Evolutionary conservation across 2,888 invertebrate species (phyloP), one percentile per base, ranked within the genome.

Genomic region (Carcina quercana): DNA sequence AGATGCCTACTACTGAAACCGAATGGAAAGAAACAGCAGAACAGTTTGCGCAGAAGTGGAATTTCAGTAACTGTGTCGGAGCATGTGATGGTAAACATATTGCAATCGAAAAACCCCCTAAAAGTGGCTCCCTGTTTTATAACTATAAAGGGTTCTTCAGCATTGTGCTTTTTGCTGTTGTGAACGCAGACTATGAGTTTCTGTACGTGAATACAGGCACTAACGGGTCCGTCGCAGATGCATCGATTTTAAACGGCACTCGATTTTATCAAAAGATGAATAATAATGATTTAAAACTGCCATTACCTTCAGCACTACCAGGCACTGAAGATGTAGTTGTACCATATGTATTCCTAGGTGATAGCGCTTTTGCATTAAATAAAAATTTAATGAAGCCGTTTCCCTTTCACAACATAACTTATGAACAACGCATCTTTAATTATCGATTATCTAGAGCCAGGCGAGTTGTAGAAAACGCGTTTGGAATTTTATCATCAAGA

Each of bases 91-190:
- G 49, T 2, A 53, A 50, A 21, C 52, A 50, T 30, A 32, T 50
- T 7, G 17, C 30, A 5, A 46, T 53, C 1, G 34, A 34, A 34
- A 40, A 40, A 31, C 47, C 49, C 3, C 32, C 40, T 5, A 26
- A 11, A 13, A 41, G 39, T 28, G 49, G 48, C 3, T 45, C 44
- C 6, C 11, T 36, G 5, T 52, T 36, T 21, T 48, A 36, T 14
- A 52, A 50, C 27, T 46, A 48, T 17, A 48, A 52, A 30, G 40
- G 40, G 5, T 42, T 38, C 31, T 41, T 41, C 15, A 47, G 43
- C 29, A 28, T 48, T 5, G 37, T 48, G 10, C 32, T 50, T 19
- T 34, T 44, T 12, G 44, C 40, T 22, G 25, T 45, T 7, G 43
- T 42, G 2, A 37, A 45, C 28, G 43, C 45, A 5, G 42, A 45